A percentile compares a stretch with the other conserved stretches of the same genome.
Conservation (phyloP, 2,888 invertebrate species). For the Caenorhabditis sp. region DNA sequence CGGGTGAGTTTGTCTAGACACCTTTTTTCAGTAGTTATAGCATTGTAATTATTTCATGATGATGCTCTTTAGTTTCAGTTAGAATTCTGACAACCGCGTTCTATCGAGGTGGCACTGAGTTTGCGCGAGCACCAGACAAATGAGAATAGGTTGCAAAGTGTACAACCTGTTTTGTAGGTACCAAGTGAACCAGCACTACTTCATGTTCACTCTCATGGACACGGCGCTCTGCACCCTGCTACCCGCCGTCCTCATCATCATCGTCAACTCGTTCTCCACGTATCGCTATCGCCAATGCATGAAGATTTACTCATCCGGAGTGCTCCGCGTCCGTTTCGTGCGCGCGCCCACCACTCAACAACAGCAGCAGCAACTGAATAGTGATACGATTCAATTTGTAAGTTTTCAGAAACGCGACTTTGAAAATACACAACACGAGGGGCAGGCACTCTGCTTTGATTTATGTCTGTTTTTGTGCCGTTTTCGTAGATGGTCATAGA, state of each 20-base stretch:
- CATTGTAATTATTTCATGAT: no score
- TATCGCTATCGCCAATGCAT: conserved; percentile 78
- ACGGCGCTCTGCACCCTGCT: conserved; percentile 72
- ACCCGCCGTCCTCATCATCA: conserved; percentile 75
- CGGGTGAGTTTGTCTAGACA: conserved; percentile 18
- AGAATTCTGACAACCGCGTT: no score
- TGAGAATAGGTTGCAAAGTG: no score
- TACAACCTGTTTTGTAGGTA: conserved; percentile 39
- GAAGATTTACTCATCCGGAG: conserved; percentile 77
- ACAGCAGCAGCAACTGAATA: conserved; percentile 39
- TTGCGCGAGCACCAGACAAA: no score
- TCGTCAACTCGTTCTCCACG: conserved; percentile 76
- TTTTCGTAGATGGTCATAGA: no score
- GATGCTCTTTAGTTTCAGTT: no score
- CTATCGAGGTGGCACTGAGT: no score
- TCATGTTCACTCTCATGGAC: conserved; percentile 75
- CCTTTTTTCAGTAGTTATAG: not conserved
- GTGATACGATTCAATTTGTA: conserved; percentile 55
- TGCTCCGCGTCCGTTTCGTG: conserved; percentile 75
- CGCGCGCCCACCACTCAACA: conserved; percentile 54
- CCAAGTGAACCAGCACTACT: conserved; percentile 67
- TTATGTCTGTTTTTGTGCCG: not conserved
- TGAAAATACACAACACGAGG: conserved; percentile 9
- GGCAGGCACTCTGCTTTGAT: not conserved
- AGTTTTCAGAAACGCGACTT: no score